Evolutionary conservation across 2,888 invertebrate genomes (phyloP).

Genomic region (Elmis aenea): DNA sequence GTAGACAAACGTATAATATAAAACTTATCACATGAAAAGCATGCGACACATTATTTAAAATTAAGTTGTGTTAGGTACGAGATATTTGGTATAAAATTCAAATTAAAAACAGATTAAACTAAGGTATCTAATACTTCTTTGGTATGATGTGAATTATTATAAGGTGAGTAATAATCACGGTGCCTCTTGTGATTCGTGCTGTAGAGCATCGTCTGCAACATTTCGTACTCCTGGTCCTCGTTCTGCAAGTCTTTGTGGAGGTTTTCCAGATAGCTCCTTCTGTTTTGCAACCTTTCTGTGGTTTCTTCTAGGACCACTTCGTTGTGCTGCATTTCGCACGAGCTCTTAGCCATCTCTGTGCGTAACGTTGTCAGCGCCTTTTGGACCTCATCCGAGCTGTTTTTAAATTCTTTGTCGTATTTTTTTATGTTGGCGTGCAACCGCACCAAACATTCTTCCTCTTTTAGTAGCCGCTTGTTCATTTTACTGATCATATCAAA

Average conservation of each 20-base stretch:
- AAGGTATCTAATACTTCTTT: constrained; percentile 49
- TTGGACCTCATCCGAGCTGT: constrained; percentile 34
- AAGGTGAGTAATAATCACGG: constrained; percentile 26
- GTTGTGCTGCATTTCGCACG: constrained; percentile 47
- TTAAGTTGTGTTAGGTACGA: constrained; percentile 42
- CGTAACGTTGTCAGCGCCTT: constrained; percentile 38
- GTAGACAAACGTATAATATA: too few relatives aligned
- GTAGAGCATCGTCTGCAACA: constrained; percentile 44
- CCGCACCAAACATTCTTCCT: constrained; percentile 67
- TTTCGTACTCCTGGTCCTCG: constrained; percentile 44
- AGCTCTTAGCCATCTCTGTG: constrained; percentile 44
- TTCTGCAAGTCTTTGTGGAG: constrained; percentile 40
- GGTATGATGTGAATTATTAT: constrained; percentile 40
- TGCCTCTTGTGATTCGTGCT: constrained; percentile 20
- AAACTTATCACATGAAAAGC: not conserved
- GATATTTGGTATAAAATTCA: constrained; percentile 46
- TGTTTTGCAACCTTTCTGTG: constrained; percentile 37
- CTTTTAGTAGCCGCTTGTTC: constrained; percentile 67
- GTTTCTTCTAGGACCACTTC: constrained; percentile 45
- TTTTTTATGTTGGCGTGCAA: constrained; percentile 54
- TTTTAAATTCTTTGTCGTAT: constrained; percentile 38
- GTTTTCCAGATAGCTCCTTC: constrained; percentile 38
- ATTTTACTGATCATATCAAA: constrained; percentile 68
- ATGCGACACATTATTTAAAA: too few relatives aligned
- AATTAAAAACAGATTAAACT: constrained; percentile 33